Percentiles rank a stretch among this genome's conserved stretches.
Conservation (phyloP, 2,797 vertebrate species). For the Acanthiza pusilla region DNA sequence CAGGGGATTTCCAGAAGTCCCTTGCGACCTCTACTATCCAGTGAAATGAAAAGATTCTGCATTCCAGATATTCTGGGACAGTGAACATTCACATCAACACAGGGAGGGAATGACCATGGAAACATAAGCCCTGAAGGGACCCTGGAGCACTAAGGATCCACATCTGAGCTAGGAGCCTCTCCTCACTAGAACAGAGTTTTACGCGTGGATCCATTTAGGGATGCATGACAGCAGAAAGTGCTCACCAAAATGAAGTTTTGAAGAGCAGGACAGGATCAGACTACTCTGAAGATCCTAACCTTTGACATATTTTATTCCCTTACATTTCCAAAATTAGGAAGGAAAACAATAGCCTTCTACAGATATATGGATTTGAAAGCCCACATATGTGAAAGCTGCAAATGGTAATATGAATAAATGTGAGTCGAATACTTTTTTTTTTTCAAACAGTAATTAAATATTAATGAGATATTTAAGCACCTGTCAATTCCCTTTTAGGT, state of each 20-base stretch:
- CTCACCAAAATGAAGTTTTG: background rate
- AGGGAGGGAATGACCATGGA: background rate
- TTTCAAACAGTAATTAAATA: background rate
- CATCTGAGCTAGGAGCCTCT: background rate
- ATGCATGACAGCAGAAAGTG: background rate
- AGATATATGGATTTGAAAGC: background rate
- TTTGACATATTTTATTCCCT: background rate
- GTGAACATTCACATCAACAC: background rate
- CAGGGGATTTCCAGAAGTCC: background rate
- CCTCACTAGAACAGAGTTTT: background rate
- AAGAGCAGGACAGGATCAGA: background rate
- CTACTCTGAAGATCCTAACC: background rate
- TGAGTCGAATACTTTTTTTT: background rate
- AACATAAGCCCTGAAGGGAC: background rate
- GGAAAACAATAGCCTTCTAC: background rate
- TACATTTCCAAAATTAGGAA: background rate
- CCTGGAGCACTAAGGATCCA: background rate
- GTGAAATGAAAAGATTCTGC: background rate
- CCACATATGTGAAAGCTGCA: background rate
- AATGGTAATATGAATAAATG: background rate
- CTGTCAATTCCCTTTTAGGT: background rate
- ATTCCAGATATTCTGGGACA: background rate
- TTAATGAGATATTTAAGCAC: background rate
- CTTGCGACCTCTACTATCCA: background rate
- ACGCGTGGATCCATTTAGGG: background rate